Percentiles rank a stretch among this genome's conserved stretches.
These are phyloP conservation scores for Philaenus spumarius DNA, from an alignment of 1,140 invertebrate species.

Conservation along the genomic window DNA sequence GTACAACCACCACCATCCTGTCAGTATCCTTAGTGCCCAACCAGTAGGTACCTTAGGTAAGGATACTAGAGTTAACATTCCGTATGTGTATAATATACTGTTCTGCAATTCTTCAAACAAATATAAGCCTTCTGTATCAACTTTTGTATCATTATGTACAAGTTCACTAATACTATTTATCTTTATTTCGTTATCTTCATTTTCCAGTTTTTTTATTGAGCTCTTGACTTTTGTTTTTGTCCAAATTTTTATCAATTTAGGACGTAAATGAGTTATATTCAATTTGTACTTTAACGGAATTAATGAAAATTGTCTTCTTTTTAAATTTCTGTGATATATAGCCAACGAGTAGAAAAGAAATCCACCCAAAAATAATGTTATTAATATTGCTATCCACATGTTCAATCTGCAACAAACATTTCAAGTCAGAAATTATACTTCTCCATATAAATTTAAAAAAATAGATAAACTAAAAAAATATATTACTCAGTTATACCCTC, in stretches of 20 bases:
- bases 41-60: constrained; percentile 58
- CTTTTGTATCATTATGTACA: no score
- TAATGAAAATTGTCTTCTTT: not conserved
- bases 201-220: no score
- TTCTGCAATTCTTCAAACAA: constrained; percentile 60
- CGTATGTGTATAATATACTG: constrained; percentile 67
- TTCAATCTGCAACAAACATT: constrained; percentile 44
- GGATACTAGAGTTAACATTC: constrained; percentile 70
- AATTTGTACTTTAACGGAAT: no score
- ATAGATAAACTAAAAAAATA: no score
- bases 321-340: constrained; percentile 12
- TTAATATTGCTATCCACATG: constrained; percentile 54
- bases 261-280: no score
- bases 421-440: no score
- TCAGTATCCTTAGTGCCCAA: constrained; percentile 68
- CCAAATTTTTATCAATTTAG: no score
- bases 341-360: constrained; percentile 49
- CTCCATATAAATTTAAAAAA: no score
- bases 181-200: no score
- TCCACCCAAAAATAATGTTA: constrained; percentile 50
- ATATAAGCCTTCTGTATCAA: constrained; percentile 45
- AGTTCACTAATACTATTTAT: no score
- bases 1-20: constrained; percentile 83
- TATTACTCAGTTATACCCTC: no score
- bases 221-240: no score